Conservation (phyloP, 2,113 vertebrate species). For the Megalops atlanticus region DNA sequence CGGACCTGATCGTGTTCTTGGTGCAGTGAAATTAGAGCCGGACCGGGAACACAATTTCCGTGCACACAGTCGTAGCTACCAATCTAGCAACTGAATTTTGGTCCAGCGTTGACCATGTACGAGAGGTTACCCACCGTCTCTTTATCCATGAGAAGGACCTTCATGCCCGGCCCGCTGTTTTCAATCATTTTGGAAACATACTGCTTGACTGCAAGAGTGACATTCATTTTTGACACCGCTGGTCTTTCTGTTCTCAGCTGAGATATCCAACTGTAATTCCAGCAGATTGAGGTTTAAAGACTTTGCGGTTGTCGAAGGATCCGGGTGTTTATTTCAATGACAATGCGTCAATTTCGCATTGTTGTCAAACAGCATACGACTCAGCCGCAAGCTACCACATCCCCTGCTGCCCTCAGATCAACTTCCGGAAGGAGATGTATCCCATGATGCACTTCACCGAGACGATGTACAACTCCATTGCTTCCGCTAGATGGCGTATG, state of each 20-base stretch:
- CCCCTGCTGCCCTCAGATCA: constrained; percentile 8
- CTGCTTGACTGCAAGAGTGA: constrained; percentile 90
- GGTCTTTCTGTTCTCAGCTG: not conserved
- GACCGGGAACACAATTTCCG: not conserved
- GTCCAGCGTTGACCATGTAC: not conserved
- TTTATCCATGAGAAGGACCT: constrained; percentile 93
- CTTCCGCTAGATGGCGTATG: too few relatives aligned
- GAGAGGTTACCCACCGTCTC: constrained; percentile 81
- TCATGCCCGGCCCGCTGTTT: constrained; percentile 94
- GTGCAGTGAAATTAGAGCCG: not conserved
- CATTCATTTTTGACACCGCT: constrained; percentile 81
- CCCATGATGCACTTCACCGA: not conserved
- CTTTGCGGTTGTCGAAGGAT: not conserved
- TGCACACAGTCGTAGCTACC: not conserved
- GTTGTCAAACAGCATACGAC: not conserved
- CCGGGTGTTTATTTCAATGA: not conserved
- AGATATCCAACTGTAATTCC: not conserved
- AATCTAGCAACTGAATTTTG: not conserved
- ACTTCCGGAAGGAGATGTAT: constrained; percentile 22
- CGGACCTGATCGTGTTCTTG: not conserved
- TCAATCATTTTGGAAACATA: constrained; percentile 96
- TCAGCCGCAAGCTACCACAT: not conserved
- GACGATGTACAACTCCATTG: too few relatives aligned
- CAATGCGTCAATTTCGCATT: constrained; percentile 1
- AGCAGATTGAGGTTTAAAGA: not conserved